Evolutionary conservation across 2,113 vertebrate species (phyloP).

Genomic region (Onychostoma macrolepis): DNA sequence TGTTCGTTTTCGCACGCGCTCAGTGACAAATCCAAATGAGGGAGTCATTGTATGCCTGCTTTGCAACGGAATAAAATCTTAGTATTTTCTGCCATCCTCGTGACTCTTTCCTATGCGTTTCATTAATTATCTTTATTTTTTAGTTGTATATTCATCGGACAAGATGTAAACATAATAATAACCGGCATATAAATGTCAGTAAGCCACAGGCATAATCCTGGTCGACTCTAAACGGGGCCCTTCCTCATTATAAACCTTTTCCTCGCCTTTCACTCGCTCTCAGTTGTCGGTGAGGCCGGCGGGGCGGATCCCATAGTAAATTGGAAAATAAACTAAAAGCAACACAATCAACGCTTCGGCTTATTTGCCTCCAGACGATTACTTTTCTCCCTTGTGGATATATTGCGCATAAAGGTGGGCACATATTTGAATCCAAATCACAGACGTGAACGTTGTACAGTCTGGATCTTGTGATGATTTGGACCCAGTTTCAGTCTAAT

Average conservation of each 20-base stretch:
- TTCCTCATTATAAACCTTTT: constrained; percentile 76
- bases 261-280: constrained; percentile 70
- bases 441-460: neutral
- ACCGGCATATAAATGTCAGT: neutral
- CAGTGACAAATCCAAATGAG: neutral
- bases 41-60: neutral
- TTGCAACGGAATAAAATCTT: neutral
- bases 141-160: neutral
- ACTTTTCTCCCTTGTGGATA: constrained; percentile 72
- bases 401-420: constrained; percentile 73
- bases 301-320: constrained; percentile 78
- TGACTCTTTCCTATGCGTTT: neutral
- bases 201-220: constrained; percentile 55
- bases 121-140: rapidly evolving
- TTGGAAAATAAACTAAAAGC: constrained; percentile 70
- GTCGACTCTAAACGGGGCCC: constrained; percentile 63
- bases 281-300: constrained; percentile 84
- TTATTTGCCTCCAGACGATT: constrained; percentile 55
- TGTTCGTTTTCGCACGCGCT: neutral
- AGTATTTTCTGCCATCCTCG: neutral
- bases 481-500: neutral
- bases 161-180: no score
- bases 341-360: constrained; percentile 68
- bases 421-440: constrained; percentile 1
- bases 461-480: neutral